phyloP scores from a whole-genome alignment of 2,888 invertebrate species.

The Tenthredo livida region DNA sequence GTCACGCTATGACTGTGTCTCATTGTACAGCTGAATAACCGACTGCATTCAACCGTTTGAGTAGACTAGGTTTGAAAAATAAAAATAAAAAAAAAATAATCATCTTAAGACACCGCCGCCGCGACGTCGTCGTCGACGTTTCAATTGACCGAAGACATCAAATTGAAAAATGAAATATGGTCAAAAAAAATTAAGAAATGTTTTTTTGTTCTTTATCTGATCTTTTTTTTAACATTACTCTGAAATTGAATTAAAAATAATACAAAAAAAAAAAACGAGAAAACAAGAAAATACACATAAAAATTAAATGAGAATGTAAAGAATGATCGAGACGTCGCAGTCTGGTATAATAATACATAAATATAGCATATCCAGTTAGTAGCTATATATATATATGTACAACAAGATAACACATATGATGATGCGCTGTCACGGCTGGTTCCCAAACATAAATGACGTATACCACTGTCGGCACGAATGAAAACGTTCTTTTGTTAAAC shows the following conservation, averaged over 20 bases:
- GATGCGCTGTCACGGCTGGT: constrained; percentile 21
- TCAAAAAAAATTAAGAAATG: not conserved
- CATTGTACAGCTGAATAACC: constrained; percentile 34
- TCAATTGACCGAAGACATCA: not conserved
- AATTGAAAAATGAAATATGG: no score
- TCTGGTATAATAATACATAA: constrained; percentile 13
- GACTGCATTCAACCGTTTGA: constrained; percentile 42
- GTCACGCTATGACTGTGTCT: constrained; percentile 44
- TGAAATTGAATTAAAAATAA: not conserved
- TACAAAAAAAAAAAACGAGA: not conserved
- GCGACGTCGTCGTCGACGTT: not conserved
- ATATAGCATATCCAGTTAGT: not conserved
- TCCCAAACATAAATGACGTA: constrained; percentile 21
- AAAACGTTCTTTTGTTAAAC: constrained; percentile 34
- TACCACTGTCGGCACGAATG: not conserved
- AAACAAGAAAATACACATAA: not conserved
- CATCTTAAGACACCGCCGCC: constrained; percentile 21
- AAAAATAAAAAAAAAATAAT: not conserved
- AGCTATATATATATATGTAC: not conserved
- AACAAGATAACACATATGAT: not conserved
- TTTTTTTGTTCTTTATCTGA: not conserved
- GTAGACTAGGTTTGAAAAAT: not conserved
- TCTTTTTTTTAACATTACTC: not conserved
- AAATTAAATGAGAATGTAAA: not conserved
- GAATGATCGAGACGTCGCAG: not conserved